Percentiles rank a stretch among this genome's conserved stretches.
Conservation (phyloP, 2,888 invertebrate genomes). For the Drosophila histrio region DNA sequence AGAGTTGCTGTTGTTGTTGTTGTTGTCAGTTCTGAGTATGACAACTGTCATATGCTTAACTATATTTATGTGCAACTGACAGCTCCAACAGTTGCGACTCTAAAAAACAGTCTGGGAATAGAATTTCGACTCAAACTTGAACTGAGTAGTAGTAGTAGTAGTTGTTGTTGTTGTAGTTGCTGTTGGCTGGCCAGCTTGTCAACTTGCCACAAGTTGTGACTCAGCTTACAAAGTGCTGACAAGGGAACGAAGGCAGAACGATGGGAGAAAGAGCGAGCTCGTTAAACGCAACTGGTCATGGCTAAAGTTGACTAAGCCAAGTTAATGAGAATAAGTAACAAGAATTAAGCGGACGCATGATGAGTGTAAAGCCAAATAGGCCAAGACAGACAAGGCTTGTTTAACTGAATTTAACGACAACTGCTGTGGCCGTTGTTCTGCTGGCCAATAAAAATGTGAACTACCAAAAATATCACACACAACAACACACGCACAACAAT, state of each 20-base stretch:
- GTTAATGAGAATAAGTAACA: constrained; percentile 58
- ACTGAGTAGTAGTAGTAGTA: neutral
- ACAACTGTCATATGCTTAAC: constrained; percentile 49
- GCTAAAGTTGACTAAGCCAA: constrained; percentile 25
- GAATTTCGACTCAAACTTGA: neutral
- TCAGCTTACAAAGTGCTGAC: constrained; percentile 24
- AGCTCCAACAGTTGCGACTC: constrained; percentile 9
- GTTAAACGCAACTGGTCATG: constrained; percentile 18
- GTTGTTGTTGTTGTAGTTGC: neutral
- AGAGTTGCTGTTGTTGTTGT: constrained; percentile 1
- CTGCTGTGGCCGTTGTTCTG: constrained; percentile 11
- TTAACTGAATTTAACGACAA: constrained; percentile 55
- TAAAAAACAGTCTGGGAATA: constrained; percentile 8
- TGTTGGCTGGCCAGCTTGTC: constrained; percentile 23
- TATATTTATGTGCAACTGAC: constrained; percentile 50
- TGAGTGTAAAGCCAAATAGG: constrained; percentile 29
- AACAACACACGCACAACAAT: neutral
- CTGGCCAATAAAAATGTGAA: constrained; percentile 49
- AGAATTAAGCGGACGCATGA: constrained; percentile 55
- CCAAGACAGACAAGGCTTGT: constrained; percentile 39
- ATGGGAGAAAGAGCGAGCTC: too few relatives aligned
- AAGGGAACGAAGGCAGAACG: too few relatives aligned
- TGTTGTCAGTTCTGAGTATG: constrained; percentile 26
- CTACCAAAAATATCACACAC: constrained; percentile 11
- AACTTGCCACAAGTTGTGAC: constrained; percentile 35